Conservation (phyloP, 2,797 vertebrate genomes). For the Poecile montanus region DNA sequence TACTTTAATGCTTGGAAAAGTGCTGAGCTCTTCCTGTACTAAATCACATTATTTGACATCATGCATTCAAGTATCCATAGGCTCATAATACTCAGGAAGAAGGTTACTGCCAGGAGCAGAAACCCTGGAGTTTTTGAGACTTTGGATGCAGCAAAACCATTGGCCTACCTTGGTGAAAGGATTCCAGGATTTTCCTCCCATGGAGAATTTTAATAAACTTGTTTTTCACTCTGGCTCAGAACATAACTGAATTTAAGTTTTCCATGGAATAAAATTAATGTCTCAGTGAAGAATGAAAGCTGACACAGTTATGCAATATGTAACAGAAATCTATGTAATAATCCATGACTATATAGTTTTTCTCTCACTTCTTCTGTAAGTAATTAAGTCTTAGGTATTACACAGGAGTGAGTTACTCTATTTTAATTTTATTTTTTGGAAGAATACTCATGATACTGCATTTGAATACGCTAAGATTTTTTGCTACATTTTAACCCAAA, state of each 20-base stretch:
- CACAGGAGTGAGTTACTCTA: not conserved
- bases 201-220: not conserved
- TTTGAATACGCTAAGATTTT: not conserved
- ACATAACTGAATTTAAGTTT: not conserved
- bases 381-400: not conserved
- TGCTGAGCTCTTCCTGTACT: not conserved
- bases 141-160: not conserved
- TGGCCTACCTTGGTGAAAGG: not conserved
- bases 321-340: not conserved
- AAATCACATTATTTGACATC: not conserved
- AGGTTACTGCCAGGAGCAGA: not conserved
- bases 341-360: not conserved
- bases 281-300: not conserved
- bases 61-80: not conserved
- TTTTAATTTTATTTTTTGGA: not conserved
- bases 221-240: not conserved
- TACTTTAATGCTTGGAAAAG: not conserved
- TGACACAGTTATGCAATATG: not conserved
- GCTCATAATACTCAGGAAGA: not conserved
- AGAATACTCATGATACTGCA: not conserved
- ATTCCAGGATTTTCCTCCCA: not conserved
- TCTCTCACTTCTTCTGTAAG: not conserved
- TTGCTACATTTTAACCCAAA: not conserved
- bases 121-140: not conserved
- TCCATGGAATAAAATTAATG: not conserved